These are phyloP conservation scores for Carapus acus DNA, from an alignment of 2,797 vertebrate genomes.

Conservation along the genomic window DNA sequence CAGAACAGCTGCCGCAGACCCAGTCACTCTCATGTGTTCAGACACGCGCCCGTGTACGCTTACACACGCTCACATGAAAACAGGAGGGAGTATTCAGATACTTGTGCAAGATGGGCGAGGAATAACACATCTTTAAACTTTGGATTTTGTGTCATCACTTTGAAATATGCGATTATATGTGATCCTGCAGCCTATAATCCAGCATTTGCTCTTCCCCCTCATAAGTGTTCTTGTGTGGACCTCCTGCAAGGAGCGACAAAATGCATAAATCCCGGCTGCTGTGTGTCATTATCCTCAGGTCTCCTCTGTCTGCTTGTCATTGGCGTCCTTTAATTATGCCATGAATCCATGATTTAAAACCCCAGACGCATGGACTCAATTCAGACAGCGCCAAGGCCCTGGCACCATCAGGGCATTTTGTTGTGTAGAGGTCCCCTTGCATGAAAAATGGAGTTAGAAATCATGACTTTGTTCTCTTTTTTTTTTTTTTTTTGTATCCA, in stretches of 20 bases:
- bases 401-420: too few relatives aligned
- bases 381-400: too few relatives aligned
- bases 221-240: constrained; percentile 36
- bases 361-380: background rate
- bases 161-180: constrained; percentile 11
- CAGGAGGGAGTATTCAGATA: too few relatives aligned
- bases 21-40: too few relatives aligned
- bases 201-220: constrained; percentile 32
- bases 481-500: too few relatives aligned
- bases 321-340: constrained; percentile 45
- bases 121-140: too few relatives aligned
- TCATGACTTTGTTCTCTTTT: constrained; percentile 3
- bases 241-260: constrained; percentile 41
- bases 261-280: constrained; percentile 48
- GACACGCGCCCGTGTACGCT: too few relatives aligned
- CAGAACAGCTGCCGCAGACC: too few relatives aligned
- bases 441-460: background rate
- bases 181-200: too few relatives aligned
- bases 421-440: background rate
- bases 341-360: constrained; percentile 38
- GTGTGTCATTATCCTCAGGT: constrained; percentile 37
- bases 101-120: too few relatives aligned
- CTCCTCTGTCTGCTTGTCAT: constrained; percentile 37
- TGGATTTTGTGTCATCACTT: too few relatives aligned
- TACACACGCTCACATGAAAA: too few relatives aligned